These are phyloP conservation scores for Drosophila santomea DNA, from an alignment of 1,140 invertebrate genomes.

Conservation along the genomic window DNA sequence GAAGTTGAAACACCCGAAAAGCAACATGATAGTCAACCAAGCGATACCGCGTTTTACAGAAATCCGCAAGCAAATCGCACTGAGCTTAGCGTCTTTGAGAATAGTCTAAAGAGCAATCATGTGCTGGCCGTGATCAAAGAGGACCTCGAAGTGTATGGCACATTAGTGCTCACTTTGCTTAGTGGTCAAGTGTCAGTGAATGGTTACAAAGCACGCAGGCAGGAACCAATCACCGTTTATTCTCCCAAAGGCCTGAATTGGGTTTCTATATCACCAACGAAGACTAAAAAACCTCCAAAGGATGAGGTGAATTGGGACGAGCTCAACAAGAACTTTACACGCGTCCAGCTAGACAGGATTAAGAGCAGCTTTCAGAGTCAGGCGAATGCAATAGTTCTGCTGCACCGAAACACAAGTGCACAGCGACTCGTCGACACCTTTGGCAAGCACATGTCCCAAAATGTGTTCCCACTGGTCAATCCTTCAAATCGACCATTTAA, in stretches of 20 bases:
- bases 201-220: conserved; percentile 22
- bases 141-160: conserved; percentile 57
- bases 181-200: conserved; percentile 52
- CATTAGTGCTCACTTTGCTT: conserved; percentile 46
- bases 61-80: background rate
- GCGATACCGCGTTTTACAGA: conserved; percentile 10
- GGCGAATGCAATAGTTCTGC: conserved; percentile 68
- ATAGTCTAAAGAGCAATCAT: conserved; percentile 55
- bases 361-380: conserved; percentile 34
- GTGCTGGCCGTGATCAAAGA: conserved; percentile 62
- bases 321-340: conserved; percentile 48
- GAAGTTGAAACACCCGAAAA: background rate
- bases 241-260: conserved; percentile 64
- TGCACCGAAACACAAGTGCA: conserved; percentile 59
- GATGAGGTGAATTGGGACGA: conserved; percentile 18
- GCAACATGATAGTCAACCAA: background rate
- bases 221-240: conserved; percentile 35
- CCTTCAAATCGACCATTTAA: conserved; percentile 56
- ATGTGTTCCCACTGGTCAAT: conserved; percentile 83
- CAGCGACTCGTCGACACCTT: conserved; percentile 55
- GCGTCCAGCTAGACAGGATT: conserved; percentile 60
- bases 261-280: conserved; percentile 37
- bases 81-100: conserved; percentile 56
- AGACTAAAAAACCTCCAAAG: conserved; percentile 23
- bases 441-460: conserved; percentile 81